Evolutionary conservation across 1,140 invertebrate genomes (phyloP), one percentile per base, ranked within the genome.

Genomic region (Diachasmimorpha longicaudata): DNA sequence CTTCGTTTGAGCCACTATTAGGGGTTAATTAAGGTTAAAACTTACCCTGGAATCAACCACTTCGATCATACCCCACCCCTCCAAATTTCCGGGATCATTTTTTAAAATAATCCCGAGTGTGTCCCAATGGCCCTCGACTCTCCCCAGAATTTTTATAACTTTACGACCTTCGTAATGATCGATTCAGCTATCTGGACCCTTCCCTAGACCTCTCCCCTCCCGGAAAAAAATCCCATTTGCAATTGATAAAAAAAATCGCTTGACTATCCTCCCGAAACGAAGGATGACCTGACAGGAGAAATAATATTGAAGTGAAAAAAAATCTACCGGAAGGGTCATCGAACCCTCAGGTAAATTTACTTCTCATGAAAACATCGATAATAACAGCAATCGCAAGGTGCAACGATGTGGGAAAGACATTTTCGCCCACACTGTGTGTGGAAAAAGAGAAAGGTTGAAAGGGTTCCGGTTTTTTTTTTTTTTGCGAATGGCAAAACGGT

Each of bases 401-500:
- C 66, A 68, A 36, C 36, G 36, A 68, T 68, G 66, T 68, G 31
- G 36, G 36, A 68, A 68, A 37, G 36, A 39, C 36, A 14, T 68
- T 68, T 68, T 68, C 66, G 66, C 66, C 66, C 66, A 68, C 66
- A 19, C 25, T 37, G 11, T 16, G 31, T 68, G 13, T 36, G 9
- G n/a, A 68, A 68, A 68, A 36, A 36, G 58, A 63, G 58, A 63
- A 63, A 63, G 10, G 58, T 63, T 63, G 58, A 25, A 25, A 63
- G 23, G 4, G 58, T 63, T 63, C 23, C 21, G 58, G 52, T 58
- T 31, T 31, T n/a, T n/a, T n/a, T 58, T 58, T 58, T 58, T 58
- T 58, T 63, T 63, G 58, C 66, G 36, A 68, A 39, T 37, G 25
- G 36, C 66, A 37, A 68, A 68, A 68, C 66, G 66, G 66, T 68